phyloP scores from a whole-genome alignment of 2,888 invertebrate species.

The Conops quadrifasciatus region DNA sequence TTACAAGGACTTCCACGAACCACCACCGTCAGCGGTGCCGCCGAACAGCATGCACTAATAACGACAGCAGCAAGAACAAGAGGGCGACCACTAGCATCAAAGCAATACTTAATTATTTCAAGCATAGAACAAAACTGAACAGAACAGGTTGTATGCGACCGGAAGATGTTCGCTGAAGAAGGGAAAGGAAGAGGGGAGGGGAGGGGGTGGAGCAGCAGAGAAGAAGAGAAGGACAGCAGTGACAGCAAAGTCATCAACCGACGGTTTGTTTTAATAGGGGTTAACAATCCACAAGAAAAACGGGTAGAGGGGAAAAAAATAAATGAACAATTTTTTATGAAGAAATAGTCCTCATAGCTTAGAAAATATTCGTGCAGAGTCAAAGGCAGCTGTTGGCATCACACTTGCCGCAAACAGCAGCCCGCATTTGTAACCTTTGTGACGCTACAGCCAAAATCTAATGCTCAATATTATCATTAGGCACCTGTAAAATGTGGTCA shows the following conservation, averaged over 20 bases:
- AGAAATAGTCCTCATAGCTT: background rate
- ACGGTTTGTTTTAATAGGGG: background rate
- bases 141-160: background rate
- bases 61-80: background rate
- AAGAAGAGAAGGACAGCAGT: background rate
- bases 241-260: too few relatives aligned
- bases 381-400: conserved; percentile 13
- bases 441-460: background rate
- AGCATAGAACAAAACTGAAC: background rate
- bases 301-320: background rate
- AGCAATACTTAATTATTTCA: background rate
- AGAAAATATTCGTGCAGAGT: conserved; percentile 6
- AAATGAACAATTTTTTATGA: background rate
- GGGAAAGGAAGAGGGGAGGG: background rate
- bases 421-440: conserved; percentile 10
- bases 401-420: background rate
- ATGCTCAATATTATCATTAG: background rate
- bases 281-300: background rate
- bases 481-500: conserved; percentile 1
- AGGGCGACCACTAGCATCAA: background rate
- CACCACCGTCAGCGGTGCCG: background rate
- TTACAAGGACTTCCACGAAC: conserved; percentile 3
- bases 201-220: background rate
- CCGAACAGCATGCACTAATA: too few relatives aligned
- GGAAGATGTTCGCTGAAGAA: background rate